Evolutionary conservation across 2,113 vertebrate genomes (phyloP), one percentile per base, ranked within the genome.

Genomic region (Prionailurus bengalensis): DNA sequence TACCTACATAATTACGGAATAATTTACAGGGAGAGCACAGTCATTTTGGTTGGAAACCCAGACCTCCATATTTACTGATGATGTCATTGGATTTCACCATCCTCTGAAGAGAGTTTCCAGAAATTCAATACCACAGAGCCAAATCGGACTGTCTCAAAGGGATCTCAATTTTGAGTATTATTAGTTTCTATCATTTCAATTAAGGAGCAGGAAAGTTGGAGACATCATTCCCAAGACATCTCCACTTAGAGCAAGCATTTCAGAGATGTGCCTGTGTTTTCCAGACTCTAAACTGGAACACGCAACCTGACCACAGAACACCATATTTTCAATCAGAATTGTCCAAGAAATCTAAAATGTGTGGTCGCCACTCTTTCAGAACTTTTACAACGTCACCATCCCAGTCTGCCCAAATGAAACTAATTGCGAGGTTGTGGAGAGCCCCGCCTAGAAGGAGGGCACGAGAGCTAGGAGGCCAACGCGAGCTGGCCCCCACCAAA

Each of bases 401-500:
- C 53, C 51, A 25, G 36, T 71, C 1, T 36, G 68, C 63, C 65
- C 73, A 6, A 5, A 61, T 55, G 85, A 73, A 78, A 79, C 29
- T 4, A 11, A 36, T 48, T 2, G n/a, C 42, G 10, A 27, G 25
- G 78, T 0, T 53, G 33, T 8, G 23, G 58, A 36, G 81, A 55
- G n/a, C 11, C 61, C 82, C 27, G 25, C 7, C 25, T 1, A 23
- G 68, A 45, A 36, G 5, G 13, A 21, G 14, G n/a, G 82, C 9
- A 45, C 1, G 3, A 6, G 4, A 25, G 61, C 7, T 1, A 2
- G 70, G 55, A 70, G 65, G 71, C 65, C 23, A n/a, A 10, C 10
- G 0, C 0, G n/a, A 51, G 36, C 66, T 6, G 71, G 51, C 10
- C 31, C 23, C 13, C 0, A 10, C 0, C 31, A 6, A 8, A 15